Evolutionary conservation across 2,888 invertebrate genomes (phyloP).

Genomic region (Plemyria rubiginata): DNA sequence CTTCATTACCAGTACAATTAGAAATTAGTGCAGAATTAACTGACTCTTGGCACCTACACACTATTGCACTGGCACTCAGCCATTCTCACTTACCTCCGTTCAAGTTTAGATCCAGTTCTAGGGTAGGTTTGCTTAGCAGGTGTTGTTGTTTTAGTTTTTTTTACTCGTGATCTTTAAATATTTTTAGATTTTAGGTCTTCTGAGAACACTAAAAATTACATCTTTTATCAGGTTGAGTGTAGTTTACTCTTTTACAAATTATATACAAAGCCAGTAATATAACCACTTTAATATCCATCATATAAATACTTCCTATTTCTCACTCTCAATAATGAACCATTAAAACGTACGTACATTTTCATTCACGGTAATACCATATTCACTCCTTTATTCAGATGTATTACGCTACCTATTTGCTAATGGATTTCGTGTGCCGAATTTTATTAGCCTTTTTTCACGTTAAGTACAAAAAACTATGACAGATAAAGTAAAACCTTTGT

Average conservation of each 20-base stretch:
- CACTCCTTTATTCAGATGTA: slow-evolving; percentile 46
- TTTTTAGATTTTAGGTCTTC: no score
- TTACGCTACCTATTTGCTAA: slow-evolving; percentile 53
- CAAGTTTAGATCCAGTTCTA: slow-evolving; percentile 62
- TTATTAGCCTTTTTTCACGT: slow-evolving; percentile 29
- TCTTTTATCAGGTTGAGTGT: no score
- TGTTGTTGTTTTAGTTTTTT: not conserved
- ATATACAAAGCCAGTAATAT: not conserved
- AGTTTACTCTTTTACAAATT: no score
- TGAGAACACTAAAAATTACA: no score
- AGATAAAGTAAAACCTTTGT: not conserved
- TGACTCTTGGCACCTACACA: slow-evolving; percentile 67
- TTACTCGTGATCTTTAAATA: not conserved
- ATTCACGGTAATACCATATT: slow-evolving; percentile 47
- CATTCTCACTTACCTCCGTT: slow-evolving; percentile 65
- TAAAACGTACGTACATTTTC: slow-evolving; percentile 29
- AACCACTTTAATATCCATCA: not conserved
- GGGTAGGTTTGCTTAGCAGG: slow-evolving; percentile 9
- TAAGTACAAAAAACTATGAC: slow-evolving; percentile 7
- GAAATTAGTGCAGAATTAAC: slow-evolving; percentile 70
- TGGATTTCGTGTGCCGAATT: slow-evolving; percentile 57
- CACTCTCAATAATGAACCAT: slow-evolving; percentile 14
- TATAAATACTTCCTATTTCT: not conserved
- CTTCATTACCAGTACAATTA: slow-evolving; percentile 60
- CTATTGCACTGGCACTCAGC: slow-evolving; percentile 66